These are phyloP conservation scores for Strix occidentalis DNA, from an alignment of 2,797 vertebrate species.

Conservation along the genomic window DNA sequence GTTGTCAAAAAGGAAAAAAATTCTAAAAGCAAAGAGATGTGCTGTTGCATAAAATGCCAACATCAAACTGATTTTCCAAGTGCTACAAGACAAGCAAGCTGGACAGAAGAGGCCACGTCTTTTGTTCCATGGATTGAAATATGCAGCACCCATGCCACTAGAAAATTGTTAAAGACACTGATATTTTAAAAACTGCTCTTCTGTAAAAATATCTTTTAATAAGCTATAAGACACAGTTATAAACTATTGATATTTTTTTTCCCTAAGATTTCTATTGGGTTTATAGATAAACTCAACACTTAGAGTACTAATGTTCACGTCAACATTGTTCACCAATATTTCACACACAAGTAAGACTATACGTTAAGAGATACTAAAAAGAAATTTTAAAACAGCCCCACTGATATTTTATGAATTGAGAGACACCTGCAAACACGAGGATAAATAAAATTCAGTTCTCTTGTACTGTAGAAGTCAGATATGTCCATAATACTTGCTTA, in stretches of 20 bases:
- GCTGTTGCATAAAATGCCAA: background rate
- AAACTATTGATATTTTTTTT: background rate
- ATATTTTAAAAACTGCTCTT: background rate
- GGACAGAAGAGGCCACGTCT: background rate
- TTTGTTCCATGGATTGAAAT: background rate
- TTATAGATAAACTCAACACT: background rate
- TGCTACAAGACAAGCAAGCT: background rate
- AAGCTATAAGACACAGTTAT: background rate
- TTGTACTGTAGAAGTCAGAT: background rate
- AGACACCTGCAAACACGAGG: background rate
- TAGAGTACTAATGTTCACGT: background rate
- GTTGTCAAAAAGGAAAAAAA: background rate
- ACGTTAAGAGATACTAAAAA: background rate
- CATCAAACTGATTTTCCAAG: background rate
- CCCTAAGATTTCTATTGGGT: background rate
- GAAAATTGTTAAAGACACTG: background rate
- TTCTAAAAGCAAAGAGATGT: background rate
- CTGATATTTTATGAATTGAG: background rate
- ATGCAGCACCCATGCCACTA: background rate
- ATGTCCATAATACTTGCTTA: background rate
- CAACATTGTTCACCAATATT: background rate
- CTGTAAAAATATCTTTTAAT: background rate
- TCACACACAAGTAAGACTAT: background rate
- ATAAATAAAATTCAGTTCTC: background rate
- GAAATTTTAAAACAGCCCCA: background rate